These are phyloP conservation scores for Campylorhamphus procurvoides DNA, from an alignment of 2,113 vertebrate genomes.

Conservation along the genomic window DNA sequence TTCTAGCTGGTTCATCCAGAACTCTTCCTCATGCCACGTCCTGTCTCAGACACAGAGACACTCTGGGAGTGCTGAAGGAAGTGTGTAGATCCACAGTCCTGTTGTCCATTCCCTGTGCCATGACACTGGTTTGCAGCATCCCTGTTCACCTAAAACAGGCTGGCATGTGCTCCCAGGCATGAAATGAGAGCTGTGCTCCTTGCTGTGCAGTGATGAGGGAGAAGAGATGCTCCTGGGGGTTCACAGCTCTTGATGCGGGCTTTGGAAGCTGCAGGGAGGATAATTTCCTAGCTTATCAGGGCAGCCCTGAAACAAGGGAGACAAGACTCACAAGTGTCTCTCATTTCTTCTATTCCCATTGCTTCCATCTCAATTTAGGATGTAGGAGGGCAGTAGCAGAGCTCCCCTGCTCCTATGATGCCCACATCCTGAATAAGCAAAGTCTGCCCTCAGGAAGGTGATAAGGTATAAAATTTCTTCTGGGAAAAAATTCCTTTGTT, in stretches of 20 bases:
- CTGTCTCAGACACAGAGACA: background rate
- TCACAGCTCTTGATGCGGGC: background rate
- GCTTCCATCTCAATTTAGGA: background rate
- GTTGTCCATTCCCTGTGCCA: background rate
- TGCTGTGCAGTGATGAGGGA: background rate
- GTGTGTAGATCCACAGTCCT: background rate
- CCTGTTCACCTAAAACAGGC: background rate
- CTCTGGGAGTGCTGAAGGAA: background rate
- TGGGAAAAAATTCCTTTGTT: background rate
- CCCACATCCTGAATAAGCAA: background rate
- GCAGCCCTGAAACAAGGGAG: background rate
- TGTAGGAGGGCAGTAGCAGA: background rate
- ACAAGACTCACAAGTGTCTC: background rate
- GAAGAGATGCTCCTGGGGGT: background rate
- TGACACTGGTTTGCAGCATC: background rate
- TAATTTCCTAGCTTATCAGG: background rate
- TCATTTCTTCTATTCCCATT: background rate
- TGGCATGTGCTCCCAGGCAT: background rate
- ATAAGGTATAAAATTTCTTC: background rate
- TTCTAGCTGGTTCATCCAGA: background rate
- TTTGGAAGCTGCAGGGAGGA: background rate
- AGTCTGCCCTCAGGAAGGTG: background rate
- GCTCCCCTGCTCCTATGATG: background rate
- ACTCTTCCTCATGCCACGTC: background rate
- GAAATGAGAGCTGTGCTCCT: background rate